Evolutionary conservation across 2,888 invertebrate species (phyloP).

Genomic region (Quadriops clusia): DNA sequence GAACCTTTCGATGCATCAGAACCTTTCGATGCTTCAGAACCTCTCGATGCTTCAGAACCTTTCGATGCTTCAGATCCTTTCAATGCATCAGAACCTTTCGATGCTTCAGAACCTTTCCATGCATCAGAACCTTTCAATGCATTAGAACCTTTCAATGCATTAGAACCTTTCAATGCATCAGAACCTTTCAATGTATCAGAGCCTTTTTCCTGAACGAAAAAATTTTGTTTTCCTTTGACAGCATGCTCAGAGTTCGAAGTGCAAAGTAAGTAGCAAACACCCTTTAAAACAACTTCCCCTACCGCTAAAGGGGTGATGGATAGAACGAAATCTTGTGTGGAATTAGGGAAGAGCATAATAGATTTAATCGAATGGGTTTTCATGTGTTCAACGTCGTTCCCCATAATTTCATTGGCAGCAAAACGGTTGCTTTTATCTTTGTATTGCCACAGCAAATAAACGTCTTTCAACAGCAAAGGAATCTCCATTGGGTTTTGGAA

Average conservation of each 20-base stretch:
- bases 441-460: conserved; percentile 65
- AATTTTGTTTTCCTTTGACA: conserved; percentile 49
- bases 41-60: too few species aligned
- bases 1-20: too few species aligned
- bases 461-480: conserved; percentile 53
- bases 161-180: too few species aligned
- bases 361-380: conserved; percentile 46
- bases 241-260: conserved; percentile 32
- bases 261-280: conserved; percentile 41
- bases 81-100: too few species aligned
- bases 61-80: too few species aligned
- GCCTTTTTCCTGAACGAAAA: too few species aligned
- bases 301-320: conserved; percentile 60
- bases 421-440: conserved; percentile 33
- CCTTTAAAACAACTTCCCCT: conserved; percentile 62
- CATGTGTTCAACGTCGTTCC: conserved; percentile 34
- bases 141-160: too few species aligned
- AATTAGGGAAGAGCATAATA: conserved; percentile 45
- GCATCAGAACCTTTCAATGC: too few species aligned
- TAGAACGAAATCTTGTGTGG: conserved; percentile 53
- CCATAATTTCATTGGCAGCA: conserved; percentile 33
- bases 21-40: too few species aligned
- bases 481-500: conserved; percentile 68
- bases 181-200: too few species aligned
- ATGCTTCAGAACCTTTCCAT: too few species aligned